These are phyloP conservation scores for Metellina segmentata DNA, from an alignment of 2,888 invertebrate species.

Conservation along the genomic window DNA sequence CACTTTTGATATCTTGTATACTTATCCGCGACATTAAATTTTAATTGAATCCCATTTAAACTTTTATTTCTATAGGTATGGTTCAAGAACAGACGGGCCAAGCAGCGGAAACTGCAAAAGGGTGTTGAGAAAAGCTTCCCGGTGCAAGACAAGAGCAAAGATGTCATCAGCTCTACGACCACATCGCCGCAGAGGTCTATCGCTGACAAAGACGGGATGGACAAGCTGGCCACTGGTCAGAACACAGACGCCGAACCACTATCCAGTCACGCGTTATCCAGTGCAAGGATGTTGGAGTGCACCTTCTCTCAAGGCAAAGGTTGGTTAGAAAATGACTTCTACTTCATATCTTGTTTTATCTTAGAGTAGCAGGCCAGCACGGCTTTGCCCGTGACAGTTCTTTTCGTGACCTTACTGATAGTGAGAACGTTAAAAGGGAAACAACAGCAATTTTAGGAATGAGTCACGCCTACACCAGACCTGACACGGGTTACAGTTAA, in stretches of 20 bases:
- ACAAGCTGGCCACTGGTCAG: neutral
- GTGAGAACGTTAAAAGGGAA: no score
- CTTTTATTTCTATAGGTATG: slow-evolving; percentile 80
- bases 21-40: no score
- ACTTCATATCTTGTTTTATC: neutral
- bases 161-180: slow-evolving; percentile 62
- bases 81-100: slow-evolving; percentile 82
- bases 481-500: no score
- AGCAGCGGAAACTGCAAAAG: slow-evolving; percentile 81
- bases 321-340: neutral
- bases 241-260: slow-evolving; percentile 1
- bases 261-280: neutral
- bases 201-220: slow-evolving; percentile 37
- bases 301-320: slow-evolving; percentile 46
- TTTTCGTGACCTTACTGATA: no score
- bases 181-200: slow-evolving; percentile 31
- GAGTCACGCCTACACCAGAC: no score
- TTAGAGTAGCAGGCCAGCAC: no score
- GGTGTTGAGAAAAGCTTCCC: slow-evolving; percentile 59
- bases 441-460: no score
- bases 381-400: no score
- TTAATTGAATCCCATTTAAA: no score
- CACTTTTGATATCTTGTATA: no score
- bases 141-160: slow-evolving; percentile 54
- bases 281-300: slow-evolving; percentile 31